Conservation (phyloP, 2,113 vertebrate species). For the Trematomus loennbergii region DNA sequence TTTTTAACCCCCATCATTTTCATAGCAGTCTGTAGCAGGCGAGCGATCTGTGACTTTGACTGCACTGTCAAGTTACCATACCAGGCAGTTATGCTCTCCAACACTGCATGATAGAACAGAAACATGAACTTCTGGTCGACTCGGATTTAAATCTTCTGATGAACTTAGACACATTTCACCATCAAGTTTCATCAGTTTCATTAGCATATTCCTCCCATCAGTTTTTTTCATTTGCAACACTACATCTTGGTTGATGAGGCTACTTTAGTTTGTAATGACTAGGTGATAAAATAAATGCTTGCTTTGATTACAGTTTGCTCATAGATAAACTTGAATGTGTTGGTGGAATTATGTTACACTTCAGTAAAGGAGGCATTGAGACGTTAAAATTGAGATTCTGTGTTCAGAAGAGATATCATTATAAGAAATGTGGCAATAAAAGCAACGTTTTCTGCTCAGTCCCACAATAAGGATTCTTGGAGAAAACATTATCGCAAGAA, state of each 20-base stretch:
- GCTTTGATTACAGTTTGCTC: constrained; percentile 38
- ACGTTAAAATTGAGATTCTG: not conserved
- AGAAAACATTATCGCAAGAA: not conserved
- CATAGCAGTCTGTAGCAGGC: too few relatives aligned
- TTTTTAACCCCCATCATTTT: too few relatives aligned
- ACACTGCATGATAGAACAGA: too few relatives aligned
- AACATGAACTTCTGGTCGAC: too few relatives aligned
- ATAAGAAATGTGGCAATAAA: not conserved
- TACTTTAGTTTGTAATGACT: constrained; percentile 38
- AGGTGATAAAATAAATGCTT: constrained; percentile 1
- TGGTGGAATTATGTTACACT: constrained; percentile 21
- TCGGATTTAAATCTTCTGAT: too few relatives aligned
- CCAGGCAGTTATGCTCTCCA: too few relatives aligned
- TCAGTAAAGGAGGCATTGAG: constrained; percentile 4
- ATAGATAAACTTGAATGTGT: constrained; percentile 21
- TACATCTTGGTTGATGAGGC: constrained; percentile 4
- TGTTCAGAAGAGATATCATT: constrained; percentile 12
- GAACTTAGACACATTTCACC: too few relatives aligned
- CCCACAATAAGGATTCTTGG: not conserved
- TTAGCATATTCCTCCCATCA: not conserved
- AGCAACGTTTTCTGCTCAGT: constrained; percentile 3
- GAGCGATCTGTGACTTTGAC: too few relatives aligned
- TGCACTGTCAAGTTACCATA: too few relatives aligned
- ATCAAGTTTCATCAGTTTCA: not conserved
- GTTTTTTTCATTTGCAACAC: not conserved